Conservation (phyloP, 2,113 vertebrate species). For the Ailuropoda melanoleuca region DNA sequence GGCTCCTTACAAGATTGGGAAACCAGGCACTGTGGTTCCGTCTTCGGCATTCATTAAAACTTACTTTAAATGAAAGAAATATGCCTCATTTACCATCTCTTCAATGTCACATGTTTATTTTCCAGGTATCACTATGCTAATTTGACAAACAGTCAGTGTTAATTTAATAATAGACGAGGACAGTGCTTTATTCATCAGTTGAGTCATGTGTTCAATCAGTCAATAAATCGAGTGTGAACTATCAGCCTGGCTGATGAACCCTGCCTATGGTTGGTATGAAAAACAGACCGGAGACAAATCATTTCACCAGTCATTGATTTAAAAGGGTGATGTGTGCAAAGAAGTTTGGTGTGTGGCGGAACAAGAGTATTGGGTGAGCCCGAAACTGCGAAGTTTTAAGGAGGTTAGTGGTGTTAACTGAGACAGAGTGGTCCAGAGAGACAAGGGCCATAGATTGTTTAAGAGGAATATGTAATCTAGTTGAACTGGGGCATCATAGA, state of each 20-base stretch:
- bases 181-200: background rate
- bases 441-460: background rate
- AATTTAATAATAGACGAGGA: constrained; percentile 41
- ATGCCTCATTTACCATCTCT: background rate
- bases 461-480: background rate
- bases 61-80: background rate
- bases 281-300: background rate
- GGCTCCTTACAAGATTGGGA: background rate
- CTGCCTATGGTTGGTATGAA: background rate
- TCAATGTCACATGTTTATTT: constrained; percentile 15
- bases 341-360: background rate
- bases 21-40: background rate
- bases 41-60: background rate
- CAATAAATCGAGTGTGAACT: background rate
- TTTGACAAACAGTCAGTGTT: constrained; percentile 25
- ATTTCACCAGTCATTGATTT: background rate
- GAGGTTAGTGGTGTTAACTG: background rate
- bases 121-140: background rate
- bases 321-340: background rate
- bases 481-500: background rate
- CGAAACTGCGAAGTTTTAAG: background rate
- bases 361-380: background rate
- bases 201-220: constrained; percentile 37
- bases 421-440: background rate
- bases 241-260: background rate